Evolutionary conservation across 2,113 vertebrate genomes (phyloP), one percentile per base, ranked within the genome.

Genomic region (Megaceryle maxima): DNA sequence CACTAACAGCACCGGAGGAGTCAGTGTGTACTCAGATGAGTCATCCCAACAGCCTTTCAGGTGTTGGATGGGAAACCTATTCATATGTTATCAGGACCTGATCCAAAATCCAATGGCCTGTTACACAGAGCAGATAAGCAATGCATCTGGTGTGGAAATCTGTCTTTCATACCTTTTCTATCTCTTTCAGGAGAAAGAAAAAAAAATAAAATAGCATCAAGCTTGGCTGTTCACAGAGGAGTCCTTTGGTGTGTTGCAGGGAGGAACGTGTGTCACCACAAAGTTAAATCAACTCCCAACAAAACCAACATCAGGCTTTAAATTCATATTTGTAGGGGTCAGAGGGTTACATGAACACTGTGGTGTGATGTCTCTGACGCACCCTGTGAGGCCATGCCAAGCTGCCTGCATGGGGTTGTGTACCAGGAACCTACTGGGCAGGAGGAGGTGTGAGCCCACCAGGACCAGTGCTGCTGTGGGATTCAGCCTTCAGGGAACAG

Each of bases 11-110:
- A 88, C 48, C 33, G 0, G 0, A 75, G 43, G 28, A 92, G n/a
- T 55, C 2, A 11, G 33, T 83, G 60, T 56, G 22, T 35, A 12
- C 44, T 79, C 24, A 41, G 51, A 51, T 88, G 92, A 92, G 53
- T 88, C 51, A 91, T 62, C 39, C 62, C 80, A 72, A 75, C 51
- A 84, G 63, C 51, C 73, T 94, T 95, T 77, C 69, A 78, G 83
- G 83, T 92, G 56, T 76, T 46, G 66, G 46, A 70, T 74, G 80
- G 83, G 62, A 90, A 92, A 87, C 86, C 73, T 76, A 41, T 77
- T 92, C 19, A 43, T 37, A 22, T 50, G 28, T 90, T 90, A 69
- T 56, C 70, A 92, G 46, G n/a, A 77, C 7, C 41, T 73, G 59
- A 81, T 44, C 72, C 68, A 24, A 29, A 77, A 66, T 69, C 35